Percentiles rank a stretch among this genome's conserved stretches.
phyloP scores from a whole-genome alignment of 2,888 invertebrate genomes.

The Pegoplata infirma region DNA sequence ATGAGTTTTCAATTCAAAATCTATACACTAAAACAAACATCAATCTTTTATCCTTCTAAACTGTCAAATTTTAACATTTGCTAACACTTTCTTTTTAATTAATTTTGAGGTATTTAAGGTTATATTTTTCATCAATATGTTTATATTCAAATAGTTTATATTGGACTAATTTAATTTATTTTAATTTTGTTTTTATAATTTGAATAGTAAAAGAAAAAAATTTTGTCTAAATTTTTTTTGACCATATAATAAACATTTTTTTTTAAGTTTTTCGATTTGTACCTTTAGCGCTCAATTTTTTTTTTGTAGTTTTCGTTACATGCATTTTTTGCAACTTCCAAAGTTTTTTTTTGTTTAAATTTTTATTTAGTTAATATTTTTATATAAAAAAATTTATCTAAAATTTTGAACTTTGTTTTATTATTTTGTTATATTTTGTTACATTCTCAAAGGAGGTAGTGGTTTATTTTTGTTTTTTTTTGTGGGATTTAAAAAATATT shows the following conservation, averaged over 20 bases:
- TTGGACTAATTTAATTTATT: slow-evolving; percentile 23
- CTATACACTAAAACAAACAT: slow-evolving; percentile 34
- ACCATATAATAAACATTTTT: slow-evolving; percentile 41
- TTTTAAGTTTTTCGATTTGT: slow-evolving; percentile 68
- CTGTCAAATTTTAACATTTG: background rate
- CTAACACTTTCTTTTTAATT: background rate
- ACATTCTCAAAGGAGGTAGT: slow-evolving; percentile 55
- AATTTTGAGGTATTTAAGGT: slow-evolving; percentile 59
- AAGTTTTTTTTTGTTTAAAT: slow-evolving; percentile 31
- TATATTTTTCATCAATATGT: slow-evolving; percentile 61
- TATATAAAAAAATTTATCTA: slow-evolving; percentile 57
- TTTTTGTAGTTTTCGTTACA: slow-evolving; percentile 62
- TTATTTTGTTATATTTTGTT: slow-evolving; percentile 42
- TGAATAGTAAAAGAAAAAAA: slow-evolving; percentile 25
- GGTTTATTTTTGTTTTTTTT: slow-evolving; percentile 36
- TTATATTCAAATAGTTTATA: slow-evolving; percentile 38
- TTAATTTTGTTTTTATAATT: slow-evolving; percentile 23
- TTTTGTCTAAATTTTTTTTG: slow-evolving; percentile 37
- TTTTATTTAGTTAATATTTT: slow-evolving; percentile 34
- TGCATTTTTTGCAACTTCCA: slow-evolving; percentile 42
- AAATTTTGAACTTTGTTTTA: slow-evolving; percentile 57
- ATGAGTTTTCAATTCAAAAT: slow-evolving; percentile 10
- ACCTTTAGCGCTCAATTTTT: slow-evolving; percentile 78
- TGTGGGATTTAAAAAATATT: slow-evolving; percentile 2
- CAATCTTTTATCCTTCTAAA: slow-evolving; percentile 4